Conservation (phyloP, 2,888 invertebrate genomes). For the Tricholauxania praeusta region DNA sequence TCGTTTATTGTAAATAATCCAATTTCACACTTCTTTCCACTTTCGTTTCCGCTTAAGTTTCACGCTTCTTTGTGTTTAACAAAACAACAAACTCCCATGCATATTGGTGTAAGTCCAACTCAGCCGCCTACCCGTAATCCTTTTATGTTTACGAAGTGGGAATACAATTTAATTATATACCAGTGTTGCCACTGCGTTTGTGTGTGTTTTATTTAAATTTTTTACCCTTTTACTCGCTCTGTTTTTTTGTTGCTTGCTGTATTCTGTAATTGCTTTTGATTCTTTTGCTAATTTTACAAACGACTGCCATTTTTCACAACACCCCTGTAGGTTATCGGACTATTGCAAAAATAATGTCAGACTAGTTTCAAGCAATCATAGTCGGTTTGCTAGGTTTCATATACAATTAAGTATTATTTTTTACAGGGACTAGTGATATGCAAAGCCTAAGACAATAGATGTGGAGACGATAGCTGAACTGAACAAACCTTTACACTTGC, state of each 20-base stretch:
- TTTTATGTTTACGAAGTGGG: slow-evolving; percentile 33
- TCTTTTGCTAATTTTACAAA: slow-evolving; percentile 32
- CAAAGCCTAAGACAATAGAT: no score
- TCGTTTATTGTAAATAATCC: slow-evolving; percentile 14
- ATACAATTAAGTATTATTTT: no score
- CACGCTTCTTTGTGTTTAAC: background rate
- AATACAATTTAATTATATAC: slow-evolving; percentile 37
- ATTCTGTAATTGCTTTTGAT: slow-evolving; percentile 33
- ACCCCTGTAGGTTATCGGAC: no score
- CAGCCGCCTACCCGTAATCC: slow-evolving; percentile 12
- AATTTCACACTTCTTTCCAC: slow-evolving; percentile 25
- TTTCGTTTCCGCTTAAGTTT: slow-evolving; percentile 12
- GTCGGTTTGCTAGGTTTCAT: no score
- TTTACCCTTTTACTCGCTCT: no score
- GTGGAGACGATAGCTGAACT: no score
- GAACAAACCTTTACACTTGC: no score
- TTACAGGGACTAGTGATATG: no score
- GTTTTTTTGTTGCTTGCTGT: no score
- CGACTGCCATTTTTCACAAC: background rate
- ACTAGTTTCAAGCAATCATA: no score
- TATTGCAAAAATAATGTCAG: no score
- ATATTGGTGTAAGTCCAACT: background rate
- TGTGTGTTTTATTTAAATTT: background rate
- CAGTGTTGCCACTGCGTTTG: slow-evolving; percentile 10
- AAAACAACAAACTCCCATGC: background rate